Conservation (phyloP, 2,888 invertebrate species). For the Tridacna gigas region DNA sequence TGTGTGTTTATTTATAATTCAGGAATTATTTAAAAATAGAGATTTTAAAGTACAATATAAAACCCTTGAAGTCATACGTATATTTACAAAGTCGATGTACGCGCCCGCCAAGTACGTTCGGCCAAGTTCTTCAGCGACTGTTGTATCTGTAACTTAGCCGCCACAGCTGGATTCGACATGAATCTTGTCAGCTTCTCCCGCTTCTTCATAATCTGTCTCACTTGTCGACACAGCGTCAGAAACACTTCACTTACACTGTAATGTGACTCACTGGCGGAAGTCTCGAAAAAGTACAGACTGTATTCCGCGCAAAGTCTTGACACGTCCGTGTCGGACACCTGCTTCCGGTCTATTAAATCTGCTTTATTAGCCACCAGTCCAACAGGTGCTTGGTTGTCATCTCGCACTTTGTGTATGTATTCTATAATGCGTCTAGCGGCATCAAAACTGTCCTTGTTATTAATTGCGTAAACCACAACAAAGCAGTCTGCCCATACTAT, state of each 20-base stretch:
- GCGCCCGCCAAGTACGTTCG: slow-evolving; percentile 74
- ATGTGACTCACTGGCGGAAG: slow-evolving; percentile 76
- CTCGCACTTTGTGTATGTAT: slow-evolving; percentile 66
- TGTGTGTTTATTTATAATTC: too few relatives aligned
- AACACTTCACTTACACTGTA: slow-evolving; percentile 73
- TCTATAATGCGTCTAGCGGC: slow-evolving; percentile 68
- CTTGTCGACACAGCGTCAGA: slow-evolving; percentile 66
- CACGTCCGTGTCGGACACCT: slow-evolving; percentile 72
- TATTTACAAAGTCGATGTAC: slow-evolving; percentile 76
- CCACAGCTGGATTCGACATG: slow-evolving; percentile 77
- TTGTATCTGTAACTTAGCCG: slow-evolving; percentile 77
- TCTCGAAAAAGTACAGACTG: slow-evolving; percentile 71
- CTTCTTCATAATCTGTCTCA: slow-evolving; percentile 71
- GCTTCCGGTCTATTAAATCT: slow-evolving; percentile 77
- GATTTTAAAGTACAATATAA: too few relatives aligned
- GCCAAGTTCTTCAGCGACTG: slow-evolving; percentile 77
- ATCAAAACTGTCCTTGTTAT: slow-evolving; percentile 72
- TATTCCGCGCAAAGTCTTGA: slow-evolving; percentile 70
- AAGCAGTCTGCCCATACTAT: slow-evolving; percentile 80
- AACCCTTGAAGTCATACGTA: neutral
- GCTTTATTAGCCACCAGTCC: slow-evolving; percentile 78
- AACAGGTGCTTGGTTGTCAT: slow-evolving; percentile 71
- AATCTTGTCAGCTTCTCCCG: slow-evolving; percentile 76
- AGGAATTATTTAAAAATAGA: too few relatives aligned
- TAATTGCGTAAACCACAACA: slow-evolving; percentile 78